These are phyloP conservation scores for Pandion haliaetus DNA, from an alignment of 2,113 vertebrate species.

Conservation along the genomic window DNA sequence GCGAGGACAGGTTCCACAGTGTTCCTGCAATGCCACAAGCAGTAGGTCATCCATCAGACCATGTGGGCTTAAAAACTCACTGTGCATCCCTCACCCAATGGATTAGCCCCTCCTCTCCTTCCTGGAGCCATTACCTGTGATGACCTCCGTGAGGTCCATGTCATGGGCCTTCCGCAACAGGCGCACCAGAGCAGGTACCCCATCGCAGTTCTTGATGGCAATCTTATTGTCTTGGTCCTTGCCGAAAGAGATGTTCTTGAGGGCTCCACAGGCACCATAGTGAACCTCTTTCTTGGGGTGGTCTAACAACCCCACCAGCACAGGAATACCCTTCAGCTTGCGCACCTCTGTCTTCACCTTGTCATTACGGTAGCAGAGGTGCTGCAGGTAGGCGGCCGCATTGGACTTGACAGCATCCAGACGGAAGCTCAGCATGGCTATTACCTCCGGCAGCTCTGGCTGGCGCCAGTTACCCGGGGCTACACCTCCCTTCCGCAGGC, in stretches of 20 bases:
- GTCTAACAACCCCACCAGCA: slow-evolving; percentile 91
- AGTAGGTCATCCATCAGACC: not conserved
- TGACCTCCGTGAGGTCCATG: slow-evolving; percentile 90
- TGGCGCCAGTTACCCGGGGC: slow-evolving; percentile 83
- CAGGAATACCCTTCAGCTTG: slow-evolving; percentile 91
- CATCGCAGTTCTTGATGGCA: slow-evolving; percentile 97
- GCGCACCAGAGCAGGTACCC: slow-evolving; percentile 86
- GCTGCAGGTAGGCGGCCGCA: slow-evolving; percentile 92
- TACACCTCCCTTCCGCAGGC: slow-evolving; percentile 84
- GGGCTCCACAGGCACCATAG: slow-evolving; percentile 90
- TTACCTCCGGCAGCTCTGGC: slow-evolving; percentile 94
- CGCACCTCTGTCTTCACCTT: slow-evolving; percentile 95
- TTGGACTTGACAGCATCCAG: slow-evolving; percentile 93
- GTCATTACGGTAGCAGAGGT: slow-evolving; percentile 94
- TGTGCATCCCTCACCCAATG: rapidly evolving
- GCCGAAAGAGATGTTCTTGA: slow-evolving; percentile 96
- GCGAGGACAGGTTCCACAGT: slow-evolving; percentile 95
- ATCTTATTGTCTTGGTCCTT: slow-evolving; percentile 94
- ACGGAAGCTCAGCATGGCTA: slow-evolving; percentile 93
- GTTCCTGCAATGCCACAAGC: slow-evolving; percentile 75
- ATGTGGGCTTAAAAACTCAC: not conserved
- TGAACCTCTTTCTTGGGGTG: slow-evolving; percentile 94
- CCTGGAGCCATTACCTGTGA: slow-evolving; percentile 82
- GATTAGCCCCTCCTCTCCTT: not conserved
- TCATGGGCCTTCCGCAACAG: slow-evolving; percentile 88